Evolutionary conservation across 2,888 invertebrate genomes (phyloP).

Genomic region (Odontocolon sp.): DNA sequence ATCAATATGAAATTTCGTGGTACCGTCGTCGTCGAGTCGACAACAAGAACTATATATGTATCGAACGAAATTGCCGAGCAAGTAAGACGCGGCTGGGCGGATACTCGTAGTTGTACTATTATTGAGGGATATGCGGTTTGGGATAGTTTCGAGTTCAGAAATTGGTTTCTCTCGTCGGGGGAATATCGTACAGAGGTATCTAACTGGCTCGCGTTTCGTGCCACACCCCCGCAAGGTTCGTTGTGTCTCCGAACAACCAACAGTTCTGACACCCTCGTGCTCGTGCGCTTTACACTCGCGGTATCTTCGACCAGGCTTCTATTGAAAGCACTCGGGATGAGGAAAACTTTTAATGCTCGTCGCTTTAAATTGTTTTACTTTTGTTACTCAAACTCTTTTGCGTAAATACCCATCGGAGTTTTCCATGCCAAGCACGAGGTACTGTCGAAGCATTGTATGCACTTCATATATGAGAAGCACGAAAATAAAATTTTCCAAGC

Average conservation of each 20-base stretch:
- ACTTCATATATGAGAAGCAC: conserved; percentile 5
- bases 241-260: conserved; percentile 28
- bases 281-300: conserved; percentile 28
- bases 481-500: background rate
- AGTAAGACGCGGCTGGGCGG: conserved; percentile 25
- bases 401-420: conserved; percentile 8
- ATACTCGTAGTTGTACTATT: conserved; percentile 28
- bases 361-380: conserved; percentile 68
- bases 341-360: conserved; percentile 66
- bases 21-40: too few species aligned
- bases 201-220: conserved; percentile 2
- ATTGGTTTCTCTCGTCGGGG: conserved; percentile 64
- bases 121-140: conserved; percentile 54
- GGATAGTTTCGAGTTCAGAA: conserved; percentile 65
- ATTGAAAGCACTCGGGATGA: conserved; percentile 37
- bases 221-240: background rate
- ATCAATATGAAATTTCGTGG: background rate
- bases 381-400: conserved; percentile 45
- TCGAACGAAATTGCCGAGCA: too few species aligned
- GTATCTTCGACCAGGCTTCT: conserved; percentile 43
- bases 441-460: conserved; percentile 13
- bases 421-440: background rate
- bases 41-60: too few species aligned
- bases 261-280: background rate
- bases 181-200: background rate